phyloP scores from a whole-genome alignment of 2,888 invertebrate genomes.

The Cremastobaeus sp. region DNA sequence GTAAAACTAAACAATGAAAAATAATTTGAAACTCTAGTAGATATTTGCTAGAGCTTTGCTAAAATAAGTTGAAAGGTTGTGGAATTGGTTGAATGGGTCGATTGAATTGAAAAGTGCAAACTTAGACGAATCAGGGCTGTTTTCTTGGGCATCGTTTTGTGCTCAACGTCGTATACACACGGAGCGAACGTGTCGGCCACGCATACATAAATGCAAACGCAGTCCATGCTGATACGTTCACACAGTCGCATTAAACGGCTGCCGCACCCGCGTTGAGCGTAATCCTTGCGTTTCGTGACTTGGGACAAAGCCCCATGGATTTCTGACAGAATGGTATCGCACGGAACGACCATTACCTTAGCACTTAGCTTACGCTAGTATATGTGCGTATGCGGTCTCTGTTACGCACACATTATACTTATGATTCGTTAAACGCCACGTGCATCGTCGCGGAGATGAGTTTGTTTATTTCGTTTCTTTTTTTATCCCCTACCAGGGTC shows the following conservation, averaged over 20 bases:
- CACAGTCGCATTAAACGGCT: conserved; percentile 71
- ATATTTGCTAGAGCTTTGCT: too few species aligned
- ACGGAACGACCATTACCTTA: conserved; percentile 76
- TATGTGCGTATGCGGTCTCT: conserved; percentile 10
- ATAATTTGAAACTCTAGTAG: too few species aligned
- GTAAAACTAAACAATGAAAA: too few species aligned
- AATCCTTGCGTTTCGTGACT: conserved; percentile 78
- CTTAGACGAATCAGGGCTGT: conserved; percentile 56
- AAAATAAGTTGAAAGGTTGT: too few species aligned
- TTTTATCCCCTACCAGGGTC: conserved; percentile 51
- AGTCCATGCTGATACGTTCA: conserved; percentile 62
- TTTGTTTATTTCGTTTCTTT: conserved; percentile 58
- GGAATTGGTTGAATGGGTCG: too few species aligned
- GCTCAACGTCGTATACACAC: conserved; percentile 30
- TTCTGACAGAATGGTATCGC: conserved; percentile 77
- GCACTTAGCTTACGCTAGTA: conserved; percentile 51
- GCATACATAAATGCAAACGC: conserved; percentile 55
- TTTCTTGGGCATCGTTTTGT: conserved; percentile 58
- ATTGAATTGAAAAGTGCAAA: too few species aligned
- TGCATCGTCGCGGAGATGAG: conserved; percentile 56
- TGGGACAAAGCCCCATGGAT: conserved; percentile 77
- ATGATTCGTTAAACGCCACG: conserved; percentile 60
- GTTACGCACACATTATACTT: conserved; percentile 47
- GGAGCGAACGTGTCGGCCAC: conserved; percentile 52
- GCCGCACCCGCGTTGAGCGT: conserved; percentile 70